A percentile compares a stretch with the other conserved stretches of the same genome.
Conservation (phyloP, 1,140 invertebrate species). For the Lepeophtheirus salmonis region DNA sequence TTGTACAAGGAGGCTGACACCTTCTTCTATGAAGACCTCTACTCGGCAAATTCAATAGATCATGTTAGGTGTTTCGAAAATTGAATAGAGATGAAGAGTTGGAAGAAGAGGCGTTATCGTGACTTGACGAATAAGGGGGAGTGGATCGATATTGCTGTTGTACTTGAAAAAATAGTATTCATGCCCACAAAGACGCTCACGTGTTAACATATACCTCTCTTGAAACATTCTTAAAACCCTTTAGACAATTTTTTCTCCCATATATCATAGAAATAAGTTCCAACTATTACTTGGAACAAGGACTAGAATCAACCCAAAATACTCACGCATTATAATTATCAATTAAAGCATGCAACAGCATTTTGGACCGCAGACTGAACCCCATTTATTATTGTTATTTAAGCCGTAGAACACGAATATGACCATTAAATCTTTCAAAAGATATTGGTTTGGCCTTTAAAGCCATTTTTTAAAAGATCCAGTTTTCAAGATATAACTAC, state of each 20-base stretch:
- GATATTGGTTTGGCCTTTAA: too few relatives aligned
- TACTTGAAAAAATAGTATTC: conserved; percentile 10
- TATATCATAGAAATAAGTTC: background rate
- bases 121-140: background rate
- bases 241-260: background rate
- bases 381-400: too few relatives aligned
- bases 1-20: background rate
- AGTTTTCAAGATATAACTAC: too few relatives aligned
- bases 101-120: background rate
- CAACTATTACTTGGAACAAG: too few relatives aligned
- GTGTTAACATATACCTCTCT: background rate
- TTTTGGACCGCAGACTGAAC: too few relatives aligned
- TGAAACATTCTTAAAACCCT: background rate
- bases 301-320: too few relatives aligned
- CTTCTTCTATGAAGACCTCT: background rate
- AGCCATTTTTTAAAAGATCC: too few relatives aligned
- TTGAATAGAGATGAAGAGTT: background rate
- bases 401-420: too few relatives aligned
- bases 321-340: too few relatives aligned
- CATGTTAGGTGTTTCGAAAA: background rate
- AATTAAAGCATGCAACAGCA: too few relatives aligned
- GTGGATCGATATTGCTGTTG: conserved; percentile 2
- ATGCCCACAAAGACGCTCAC: background rate
- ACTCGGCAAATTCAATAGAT: background rate
- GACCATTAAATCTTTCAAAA: too few relatives aligned